Percentiles rank a stretch among this genome's conserved stretches.
Conservation (phyloP, 1,140 invertebrate genomes). For the Aphelenchoides besseyi region DNA sequence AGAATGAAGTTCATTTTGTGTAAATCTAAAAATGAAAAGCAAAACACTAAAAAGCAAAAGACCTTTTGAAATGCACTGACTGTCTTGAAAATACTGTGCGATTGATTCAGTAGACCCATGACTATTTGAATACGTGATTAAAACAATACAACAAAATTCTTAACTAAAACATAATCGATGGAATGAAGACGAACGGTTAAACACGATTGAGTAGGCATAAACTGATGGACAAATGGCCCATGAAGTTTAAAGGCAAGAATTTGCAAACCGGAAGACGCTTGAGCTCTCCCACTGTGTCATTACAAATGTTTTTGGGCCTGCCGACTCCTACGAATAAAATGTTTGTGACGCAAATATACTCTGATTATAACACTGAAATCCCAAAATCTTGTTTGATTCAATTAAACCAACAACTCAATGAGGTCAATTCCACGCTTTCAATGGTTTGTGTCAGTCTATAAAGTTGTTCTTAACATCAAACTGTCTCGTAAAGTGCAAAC, state of each 20-base stretch:
- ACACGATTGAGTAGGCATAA: neutral
- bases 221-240: neutral
- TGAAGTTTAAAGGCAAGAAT: neutral
- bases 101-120: slow-evolving; percentile 12
- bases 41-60: neutral
- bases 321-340: too few species aligned
- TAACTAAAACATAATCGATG: neutral
- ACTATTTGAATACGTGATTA: neutral
- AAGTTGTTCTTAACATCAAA: neutral
- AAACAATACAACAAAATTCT: neutral
- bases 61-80: slow-evolving; percentile 19
- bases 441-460: neutral
- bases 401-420: too few species aligned
- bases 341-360: too few species aligned
- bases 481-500: neutral
- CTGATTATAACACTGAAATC: too few species aligned
- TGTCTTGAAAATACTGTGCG: slow-evolving; percentile 18
- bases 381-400: too few species aligned
- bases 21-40: neutral
- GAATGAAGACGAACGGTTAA: neutral
- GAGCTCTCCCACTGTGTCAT: neutral
- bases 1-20: neutral
- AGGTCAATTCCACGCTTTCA: too few species aligned
- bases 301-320: too few species aligned
- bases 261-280: neutral